Percentiles rank a stretch among this genome's conserved stretches.
phyloP scores from a whole-genome alignment of 2,113 vertebrate genomes.

The Phaethon lepturus region DNA sequence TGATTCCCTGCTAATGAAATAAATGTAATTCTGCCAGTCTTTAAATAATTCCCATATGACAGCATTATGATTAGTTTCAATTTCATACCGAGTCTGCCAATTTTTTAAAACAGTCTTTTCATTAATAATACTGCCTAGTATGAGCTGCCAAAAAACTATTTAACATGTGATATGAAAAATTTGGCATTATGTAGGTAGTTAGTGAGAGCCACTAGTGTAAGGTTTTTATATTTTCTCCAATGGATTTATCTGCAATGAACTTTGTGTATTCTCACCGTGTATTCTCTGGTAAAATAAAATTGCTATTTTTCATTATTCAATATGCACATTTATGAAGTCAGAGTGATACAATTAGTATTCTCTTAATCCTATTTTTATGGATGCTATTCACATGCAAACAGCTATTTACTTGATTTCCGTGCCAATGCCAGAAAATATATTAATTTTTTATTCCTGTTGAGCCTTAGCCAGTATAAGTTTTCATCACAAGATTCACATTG shows the following conservation, averaged over 20 bases:
- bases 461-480: not conserved
- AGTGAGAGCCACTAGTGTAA: not conserved
- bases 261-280: not conserved
- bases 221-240: not conserved
- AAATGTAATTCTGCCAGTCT: conserved; percentile 18
- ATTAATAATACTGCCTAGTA: conserved; percentile 23
- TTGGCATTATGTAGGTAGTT: not conserved
- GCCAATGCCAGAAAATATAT: not conserved
- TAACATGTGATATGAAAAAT: conserved; percentile 26
- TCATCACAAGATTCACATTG: not conserved
- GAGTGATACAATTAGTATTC: not conserved
- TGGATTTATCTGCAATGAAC: conserved; percentile 5
- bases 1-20: conserved; percentile 2
- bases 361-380: not conserved
- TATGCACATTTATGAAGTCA: not conserved
- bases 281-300: not conserved
- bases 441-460: not conserved
- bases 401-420: not conserved
- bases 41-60: conserved; percentile 26
- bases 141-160: conserved; percentile 37
- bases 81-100: conserved; percentile 26
- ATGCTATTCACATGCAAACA: not conserved
- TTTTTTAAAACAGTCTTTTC: conserved; percentile 37
- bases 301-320: not conserved
- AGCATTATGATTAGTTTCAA: conserved; percentile 23